Base-by-base conservation (phyloP, 2,113 vertebrate genomes). In the Speoplatyrhinus poulsoni region DNA sequence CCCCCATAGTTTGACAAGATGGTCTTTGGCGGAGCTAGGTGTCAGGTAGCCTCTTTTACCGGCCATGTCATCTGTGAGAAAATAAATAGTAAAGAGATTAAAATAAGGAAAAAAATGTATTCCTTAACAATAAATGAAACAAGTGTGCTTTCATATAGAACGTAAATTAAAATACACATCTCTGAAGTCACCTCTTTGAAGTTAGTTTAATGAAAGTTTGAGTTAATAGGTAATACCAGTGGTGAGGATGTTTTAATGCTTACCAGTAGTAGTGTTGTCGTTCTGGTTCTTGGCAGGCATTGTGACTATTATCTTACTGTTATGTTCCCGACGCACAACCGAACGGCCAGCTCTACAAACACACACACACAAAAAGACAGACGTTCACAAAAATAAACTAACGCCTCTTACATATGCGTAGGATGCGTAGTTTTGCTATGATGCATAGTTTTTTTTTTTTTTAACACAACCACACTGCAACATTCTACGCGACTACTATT, bases 1-100 rank as follows among this genome's bases (percentile, higher is more conserved):
- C 70, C 93, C 89, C 96, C 97, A 99, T 9, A 98, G 79, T 56
- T 93, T 83, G 16, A 68, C 57, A 54, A 94, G 48, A 13, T 96
- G 95, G 0, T 99, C 95, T 82, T 83, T 93, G 1, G 95, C 94
- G 0, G 90, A 94, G 70, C 85, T 93, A 0, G 98, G 95, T 0
- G 97, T 98, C 77, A 99, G 62, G 82, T 96, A 99, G 1, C 95
- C 94, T 83, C 94, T 92, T 80, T 94, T 96, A 46, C 93, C 93
- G 70, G 93, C 49, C 61, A 90, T 59, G 9, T 94, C 92, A 1
- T 93, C 93, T 86, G 88, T 69, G 15, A 70, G 82, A 68, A 19
- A 17, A 62, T 11, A 17, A 69, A 36, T 6, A 50, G n/a, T 16
- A 8, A 26, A 9, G 36, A 13, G 6, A 74, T 3, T 26, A 12